phyloP scores from a whole-genome alignment of 2,113 vertebrate genomes.

The Merops nubicus region DNA sequence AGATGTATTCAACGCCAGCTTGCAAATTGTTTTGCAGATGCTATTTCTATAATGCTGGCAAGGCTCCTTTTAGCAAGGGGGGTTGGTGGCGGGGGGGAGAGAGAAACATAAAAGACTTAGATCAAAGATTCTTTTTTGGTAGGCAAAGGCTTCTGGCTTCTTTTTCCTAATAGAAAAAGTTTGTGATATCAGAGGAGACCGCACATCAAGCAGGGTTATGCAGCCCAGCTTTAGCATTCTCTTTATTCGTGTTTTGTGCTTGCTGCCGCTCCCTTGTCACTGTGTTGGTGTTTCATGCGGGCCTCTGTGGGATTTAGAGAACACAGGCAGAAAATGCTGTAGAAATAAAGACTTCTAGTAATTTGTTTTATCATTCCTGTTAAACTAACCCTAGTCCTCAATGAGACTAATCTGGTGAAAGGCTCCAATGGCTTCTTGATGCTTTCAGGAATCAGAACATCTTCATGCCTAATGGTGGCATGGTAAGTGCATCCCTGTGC shows the following conservation, averaged over 20 bases:
- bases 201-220: constrained; percentile 60
- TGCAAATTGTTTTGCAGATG: constrained; percentile 56
- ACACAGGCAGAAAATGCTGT: neutral
- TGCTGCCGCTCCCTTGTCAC: neutral
- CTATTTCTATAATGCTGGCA: constrained; percentile 61
- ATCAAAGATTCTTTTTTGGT: constrained; percentile 71
- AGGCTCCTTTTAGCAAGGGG: constrained; percentile 31
- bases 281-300: neutral
- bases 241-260: constrained; percentile 23
- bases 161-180: constrained; percentile 72
- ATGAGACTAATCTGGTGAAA: neutral
- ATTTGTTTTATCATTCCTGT: neutral
- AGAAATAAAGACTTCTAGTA: neutral
- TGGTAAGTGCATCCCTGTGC: neutral
- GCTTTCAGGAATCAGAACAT: rapidly evolving
- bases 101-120: constrained; percentile 62
- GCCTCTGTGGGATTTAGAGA: neutral
- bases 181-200: constrained; percentile 69
- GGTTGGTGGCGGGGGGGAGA: neutral
- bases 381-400: neutral
- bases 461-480: neutral
- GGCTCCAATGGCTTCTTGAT: rapidly evolving
- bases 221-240: constrained; percentile 35
- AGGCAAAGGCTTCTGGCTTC: constrained; percentile 71
- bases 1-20: neutral